Conservation (phyloP, 1,140 invertebrate species). For the Rhagoletis pomonella region DNA sequence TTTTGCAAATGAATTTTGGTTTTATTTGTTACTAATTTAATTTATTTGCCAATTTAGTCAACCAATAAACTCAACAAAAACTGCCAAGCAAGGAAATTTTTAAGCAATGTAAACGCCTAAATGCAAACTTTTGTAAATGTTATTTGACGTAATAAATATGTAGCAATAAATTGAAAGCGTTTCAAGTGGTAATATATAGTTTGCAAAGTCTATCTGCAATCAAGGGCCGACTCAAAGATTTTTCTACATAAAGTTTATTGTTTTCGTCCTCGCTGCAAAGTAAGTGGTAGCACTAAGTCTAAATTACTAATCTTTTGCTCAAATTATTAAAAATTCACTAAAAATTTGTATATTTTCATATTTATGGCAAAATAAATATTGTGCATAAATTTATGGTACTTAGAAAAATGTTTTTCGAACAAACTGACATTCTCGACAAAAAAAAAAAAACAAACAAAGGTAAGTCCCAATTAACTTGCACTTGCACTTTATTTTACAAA, state of each 20-base stretch:
- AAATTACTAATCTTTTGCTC: no score
- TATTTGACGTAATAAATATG: not conserved
- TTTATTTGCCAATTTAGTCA: conserved; percentile 20
- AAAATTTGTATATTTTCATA: no score
- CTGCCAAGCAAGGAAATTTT: not conserved
- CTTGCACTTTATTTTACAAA: no score
- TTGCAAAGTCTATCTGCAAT: no score
- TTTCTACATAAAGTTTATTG: conserved; percentile 13
- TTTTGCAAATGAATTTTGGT: not conserved
- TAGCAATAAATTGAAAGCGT: no score
- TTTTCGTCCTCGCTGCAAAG: conserved; percentile 9
- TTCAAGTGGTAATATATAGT: not conserved
- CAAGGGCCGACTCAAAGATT: not conserved
- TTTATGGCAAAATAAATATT: no score
- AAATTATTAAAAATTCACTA: no score
- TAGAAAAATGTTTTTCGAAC: no score
- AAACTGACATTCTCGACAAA: no score
- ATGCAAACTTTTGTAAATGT: not conserved
- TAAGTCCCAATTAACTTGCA: no score
- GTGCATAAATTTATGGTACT: no score
- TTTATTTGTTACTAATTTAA: conserved; percentile 24
- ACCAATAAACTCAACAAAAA: not conserved
- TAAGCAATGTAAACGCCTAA: not conserved
- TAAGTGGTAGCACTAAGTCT: not conserved
- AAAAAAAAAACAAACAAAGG: no score